A percentile compares a stretch with the other conserved stretches of the same genome.
phyloP scores from a whole-genome alignment of 1,140 invertebrate species.

The Lasioglossum albipes region DNA sequence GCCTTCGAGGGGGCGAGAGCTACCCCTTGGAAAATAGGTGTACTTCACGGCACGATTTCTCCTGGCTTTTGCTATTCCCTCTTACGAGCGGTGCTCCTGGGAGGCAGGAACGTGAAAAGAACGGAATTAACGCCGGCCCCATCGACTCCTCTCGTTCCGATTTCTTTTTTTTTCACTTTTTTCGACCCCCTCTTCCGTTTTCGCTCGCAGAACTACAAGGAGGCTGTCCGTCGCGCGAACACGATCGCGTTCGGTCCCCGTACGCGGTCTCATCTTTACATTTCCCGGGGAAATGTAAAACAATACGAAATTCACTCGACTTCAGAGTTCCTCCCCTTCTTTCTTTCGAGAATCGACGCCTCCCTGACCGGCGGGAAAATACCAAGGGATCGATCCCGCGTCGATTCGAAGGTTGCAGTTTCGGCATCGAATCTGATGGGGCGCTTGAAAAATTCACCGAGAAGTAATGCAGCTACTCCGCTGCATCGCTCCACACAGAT shows the following conservation, averaged over 20 bases:
- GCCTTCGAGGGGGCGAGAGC: slow-evolving; percentile 20
- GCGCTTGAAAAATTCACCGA: neutral
- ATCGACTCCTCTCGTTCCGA: slow-evolving; percentile 10
- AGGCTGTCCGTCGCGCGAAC: too few relatives aligned
- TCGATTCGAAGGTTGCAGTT: neutral
- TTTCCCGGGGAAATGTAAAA: too few relatives aligned
- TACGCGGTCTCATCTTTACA: too few relatives aligned
- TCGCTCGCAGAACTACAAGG: too few relatives aligned
- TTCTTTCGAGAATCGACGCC: too few relatives aligned
- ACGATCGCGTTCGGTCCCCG: too few relatives aligned
- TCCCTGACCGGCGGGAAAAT: neutral
- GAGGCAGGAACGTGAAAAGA: slow-evolving; percentile 24
- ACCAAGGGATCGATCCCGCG: neutral
- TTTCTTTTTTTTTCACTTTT: neutral
- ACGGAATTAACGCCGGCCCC: slow-evolving; percentile 27
- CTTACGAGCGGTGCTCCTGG: slow-evolving; percentile 30
- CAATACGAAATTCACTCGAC: too few relatives aligned
- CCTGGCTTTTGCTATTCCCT: slow-evolving; percentile 24
- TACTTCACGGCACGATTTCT: slow-evolving; percentile 41
- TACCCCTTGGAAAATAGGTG: slow-evolving; percentile 42
- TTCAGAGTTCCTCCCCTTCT: too few relatives aligned
- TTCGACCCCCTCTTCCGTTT: neutral
- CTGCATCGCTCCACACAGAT: too few relatives aligned
- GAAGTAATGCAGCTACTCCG: too few relatives aligned
- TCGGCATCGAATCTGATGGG: neutral